A percentile compares a stretch with the other conserved stretches of the same genome.
Evolutionary conservation across 2,797 vertebrate genomes (phyloP).

Genomic region (Hypotaenidia philippensis): DNA sequence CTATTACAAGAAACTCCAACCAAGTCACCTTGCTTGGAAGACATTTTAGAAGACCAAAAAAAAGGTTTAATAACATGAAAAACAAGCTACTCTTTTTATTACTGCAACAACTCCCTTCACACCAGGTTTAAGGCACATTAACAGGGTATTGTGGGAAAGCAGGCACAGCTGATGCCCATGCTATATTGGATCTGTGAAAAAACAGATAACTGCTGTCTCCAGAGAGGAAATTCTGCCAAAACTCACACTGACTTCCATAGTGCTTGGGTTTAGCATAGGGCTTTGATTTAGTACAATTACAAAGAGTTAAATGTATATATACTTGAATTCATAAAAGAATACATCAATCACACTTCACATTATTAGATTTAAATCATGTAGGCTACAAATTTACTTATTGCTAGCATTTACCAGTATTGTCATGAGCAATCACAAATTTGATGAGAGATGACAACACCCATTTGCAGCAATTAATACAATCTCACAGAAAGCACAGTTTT

Average conservation of each 20-base stretch:
- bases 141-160: neutral
- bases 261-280: neutral
- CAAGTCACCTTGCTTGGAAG: neutral
- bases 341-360: neutral
- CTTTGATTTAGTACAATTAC: slow-evolving; percentile 34
- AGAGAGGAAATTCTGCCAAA: slow-evolving; percentile 16
- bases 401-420: slow-evolving; percentile 13
- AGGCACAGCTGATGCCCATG: slow-evolving; percentile 22
- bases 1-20: neutral
- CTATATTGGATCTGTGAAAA: neutral
- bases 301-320: neutral
- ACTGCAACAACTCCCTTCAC: neutral
- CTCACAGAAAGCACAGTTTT: neutral
- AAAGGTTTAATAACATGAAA: neutral
- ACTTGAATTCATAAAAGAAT: neutral
- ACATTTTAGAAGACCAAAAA: neutral
- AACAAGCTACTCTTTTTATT: neutral
- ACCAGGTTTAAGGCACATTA: neutral
- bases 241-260: neutral
- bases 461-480: slow-evolving; percentile 43
- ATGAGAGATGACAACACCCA: slow-evolving; percentile 12
- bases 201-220: neutral
- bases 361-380: neutral
- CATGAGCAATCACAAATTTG: slow-evolving; percentile 10
- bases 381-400: neutral